A percentile compares a stretch with the other conserved stretches of the same genome.
Evolutionary conservation across 2,888 invertebrate genomes (phyloP).

Genomic region (Plebejus argus): DNA sequence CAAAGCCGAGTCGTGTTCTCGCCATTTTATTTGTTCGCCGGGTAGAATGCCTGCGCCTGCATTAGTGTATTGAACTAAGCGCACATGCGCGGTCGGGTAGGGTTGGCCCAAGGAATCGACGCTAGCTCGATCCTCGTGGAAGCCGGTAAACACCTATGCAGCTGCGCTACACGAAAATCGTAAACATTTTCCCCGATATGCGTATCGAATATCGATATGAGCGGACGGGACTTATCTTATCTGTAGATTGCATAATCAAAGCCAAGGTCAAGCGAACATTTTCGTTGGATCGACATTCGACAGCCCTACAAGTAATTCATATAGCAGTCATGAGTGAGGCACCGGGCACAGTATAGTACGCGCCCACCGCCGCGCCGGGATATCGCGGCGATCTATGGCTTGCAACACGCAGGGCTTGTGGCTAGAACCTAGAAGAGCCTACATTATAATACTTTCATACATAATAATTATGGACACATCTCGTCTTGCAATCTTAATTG

Average conservation of each 20-base stretch:
- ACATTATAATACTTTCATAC: neutral
- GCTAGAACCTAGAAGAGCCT: neutral
- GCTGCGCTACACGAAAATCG: neutral
- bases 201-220: neutral
- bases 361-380: slow-evolving; percentile 23
- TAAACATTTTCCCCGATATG: neutral
- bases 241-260: slow-evolving; percentile 15
- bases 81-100: slow-evolving; percentile 41
- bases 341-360: slow-evolving; percentile 34
- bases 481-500: neutral
- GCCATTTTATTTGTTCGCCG: slow-evolving; percentile 55
- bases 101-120: slow-evolving; percentile 31
- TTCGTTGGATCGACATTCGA: slow-evolving; percentile 8
- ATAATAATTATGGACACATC: slow-evolving; percentile 17
- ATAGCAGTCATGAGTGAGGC: neutral
- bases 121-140: neutral
- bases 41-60: slow-evolving; percentile 49
- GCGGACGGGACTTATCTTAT: slow-evolving; percentile 22
- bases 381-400: slow-evolving; percentile 28
- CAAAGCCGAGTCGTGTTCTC: slow-evolving; percentile 55
- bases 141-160: neutral
- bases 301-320: slow-evolving; percentile 12
- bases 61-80: slow-evolving; percentile 52
- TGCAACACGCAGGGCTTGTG: slow-evolving; percentile 21
- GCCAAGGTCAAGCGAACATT: slow-evolving; percentile 4